phyloP scores from a whole-genome alignment of 2,797 vertebrate species.

The Hemitrygon akajei region DNA sequence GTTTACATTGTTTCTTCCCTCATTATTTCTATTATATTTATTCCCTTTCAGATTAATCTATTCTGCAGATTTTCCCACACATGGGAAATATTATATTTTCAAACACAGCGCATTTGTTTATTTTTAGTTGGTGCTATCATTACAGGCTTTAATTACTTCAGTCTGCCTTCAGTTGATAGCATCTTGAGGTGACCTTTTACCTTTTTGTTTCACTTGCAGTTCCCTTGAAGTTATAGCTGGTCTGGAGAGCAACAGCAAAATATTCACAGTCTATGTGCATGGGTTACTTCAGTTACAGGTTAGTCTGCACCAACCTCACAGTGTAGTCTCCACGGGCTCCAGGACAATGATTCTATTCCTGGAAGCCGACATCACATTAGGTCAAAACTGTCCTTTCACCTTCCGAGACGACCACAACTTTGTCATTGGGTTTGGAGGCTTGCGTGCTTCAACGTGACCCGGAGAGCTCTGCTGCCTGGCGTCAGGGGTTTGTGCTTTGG shows the following conservation, averaged over 20 bases:
- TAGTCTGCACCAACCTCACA: conserved; percentile 40
- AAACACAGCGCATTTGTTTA: background rate
- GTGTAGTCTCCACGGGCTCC: background rate
- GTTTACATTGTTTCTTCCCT: background rate
- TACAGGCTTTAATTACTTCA: background rate
- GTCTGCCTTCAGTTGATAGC: background rate
- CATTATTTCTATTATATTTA: background rate
- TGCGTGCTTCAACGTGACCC: too few species aligned
- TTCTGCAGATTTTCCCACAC: background rate
- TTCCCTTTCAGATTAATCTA: background rate
- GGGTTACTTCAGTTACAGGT: conserved; percentile 92
- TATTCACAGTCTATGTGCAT: conserved; percentile 81
- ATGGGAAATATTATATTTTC: background rate
- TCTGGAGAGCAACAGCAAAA: conserved; percentile 84
- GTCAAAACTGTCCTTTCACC: background rate
- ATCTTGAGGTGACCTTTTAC: background rate
- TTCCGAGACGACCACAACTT: too few species aligned
- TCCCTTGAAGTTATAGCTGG: conserved; percentile 87
- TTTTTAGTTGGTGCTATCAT: too few species aligned
- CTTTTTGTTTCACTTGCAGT: conserved; percentile 50
- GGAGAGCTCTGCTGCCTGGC: too few species aligned
- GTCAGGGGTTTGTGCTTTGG: too few species aligned
- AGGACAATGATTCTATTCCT: background rate
- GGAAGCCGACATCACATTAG: background rate
- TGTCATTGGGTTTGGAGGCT: too few species aligned